A percentile compares a stretch with the other conserved stretches of the same genome.
phyloP scores from a whole-genome alignment of 2,113 vertebrate genomes.

The Nothocercus julius region DNA sequence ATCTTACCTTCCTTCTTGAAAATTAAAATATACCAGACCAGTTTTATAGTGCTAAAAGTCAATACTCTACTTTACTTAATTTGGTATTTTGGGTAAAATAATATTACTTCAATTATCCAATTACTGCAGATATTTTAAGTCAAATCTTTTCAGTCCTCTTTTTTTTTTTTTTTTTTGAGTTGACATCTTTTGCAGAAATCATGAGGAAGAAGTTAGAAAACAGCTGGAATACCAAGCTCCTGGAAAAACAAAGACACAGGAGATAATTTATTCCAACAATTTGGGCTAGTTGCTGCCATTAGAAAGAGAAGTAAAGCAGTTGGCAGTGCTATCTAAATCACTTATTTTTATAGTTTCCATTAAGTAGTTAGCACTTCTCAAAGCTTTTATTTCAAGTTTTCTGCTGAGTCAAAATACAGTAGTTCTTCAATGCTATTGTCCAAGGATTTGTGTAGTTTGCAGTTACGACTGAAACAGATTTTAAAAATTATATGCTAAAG shows the following conservation, averaged over 20 bases:
- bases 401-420: background rate
- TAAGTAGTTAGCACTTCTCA: background rate
- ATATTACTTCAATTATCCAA: background rate
- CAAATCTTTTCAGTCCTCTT: background rate
- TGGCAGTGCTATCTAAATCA: background rate
- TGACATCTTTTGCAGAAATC: background rate
- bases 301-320: background rate
- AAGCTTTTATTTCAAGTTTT: background rate
- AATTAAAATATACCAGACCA: background rate
- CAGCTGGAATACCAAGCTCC: background rate
- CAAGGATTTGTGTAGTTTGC: background rate
- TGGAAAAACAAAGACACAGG: background rate
- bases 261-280: background rate
- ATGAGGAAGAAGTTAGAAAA: background rate
- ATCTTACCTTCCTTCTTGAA: background rate
- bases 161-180: background rate
- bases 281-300: background rate
- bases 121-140: background rate
- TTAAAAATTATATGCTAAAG: background rate
- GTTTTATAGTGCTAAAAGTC: fast-evolving
- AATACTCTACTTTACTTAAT: background rate
- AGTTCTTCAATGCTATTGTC: background rate
- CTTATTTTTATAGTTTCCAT: background rate
- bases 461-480: background rate
- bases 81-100: background rate